These are phyloP conservation scores for Arctia plantaginis DNA, from an alignment of 2,888 invertebrate genomes.

Conservation along the genomic window DNA sequence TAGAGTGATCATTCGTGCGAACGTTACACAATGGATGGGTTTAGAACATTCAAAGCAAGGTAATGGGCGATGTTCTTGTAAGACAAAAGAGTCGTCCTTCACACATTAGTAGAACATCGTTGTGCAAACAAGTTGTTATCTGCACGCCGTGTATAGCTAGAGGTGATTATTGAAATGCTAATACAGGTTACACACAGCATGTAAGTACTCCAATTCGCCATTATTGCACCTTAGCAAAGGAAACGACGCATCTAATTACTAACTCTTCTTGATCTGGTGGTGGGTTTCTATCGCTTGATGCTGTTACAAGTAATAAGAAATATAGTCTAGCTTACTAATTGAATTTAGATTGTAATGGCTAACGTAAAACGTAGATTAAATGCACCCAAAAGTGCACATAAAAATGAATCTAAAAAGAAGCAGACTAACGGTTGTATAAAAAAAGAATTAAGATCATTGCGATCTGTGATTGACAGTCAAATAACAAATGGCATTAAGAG, in stretches of 20 bases:
- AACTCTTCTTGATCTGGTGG: constrained; percentile 71
- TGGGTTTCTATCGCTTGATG: constrained; percentile 71
- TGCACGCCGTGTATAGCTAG: constrained; percentile 73
- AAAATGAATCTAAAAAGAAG: constrained; percentile 61
- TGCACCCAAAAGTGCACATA: constrained; percentile 66
- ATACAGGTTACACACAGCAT: constrained; percentile 76
- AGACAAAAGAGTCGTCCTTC: constrained; percentile 85
- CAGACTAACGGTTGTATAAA: constrained; percentile 62
- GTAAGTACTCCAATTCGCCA: constrained; percentile 73
- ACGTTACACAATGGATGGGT: constrained; percentile 59
- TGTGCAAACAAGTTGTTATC: constrained; percentile 83
- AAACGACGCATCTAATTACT: constrained; percentile 59
- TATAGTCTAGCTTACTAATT: constrained; percentile 71
- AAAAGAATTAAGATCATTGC: constrained; percentile 66
- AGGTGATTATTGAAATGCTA: constrained; percentile 82
- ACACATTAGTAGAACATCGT: constrained; percentile 80
- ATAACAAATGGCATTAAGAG: constrained; percentile 11
- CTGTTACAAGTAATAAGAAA: constrained; percentile 51
- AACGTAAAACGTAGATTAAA: constrained; percentile 76
- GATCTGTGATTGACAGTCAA: constrained; percentile 13
- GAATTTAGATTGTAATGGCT: constrained; percentile 73
- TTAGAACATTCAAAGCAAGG: constrained; percentile 70
- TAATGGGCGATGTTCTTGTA: constrained; percentile 75
- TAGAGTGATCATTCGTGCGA: constrained; percentile 49
- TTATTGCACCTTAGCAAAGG: constrained; percentile 56